Conservation (phyloP, 2,888 invertebrate species). For the Phytoseiulus persimilis region DNA sequence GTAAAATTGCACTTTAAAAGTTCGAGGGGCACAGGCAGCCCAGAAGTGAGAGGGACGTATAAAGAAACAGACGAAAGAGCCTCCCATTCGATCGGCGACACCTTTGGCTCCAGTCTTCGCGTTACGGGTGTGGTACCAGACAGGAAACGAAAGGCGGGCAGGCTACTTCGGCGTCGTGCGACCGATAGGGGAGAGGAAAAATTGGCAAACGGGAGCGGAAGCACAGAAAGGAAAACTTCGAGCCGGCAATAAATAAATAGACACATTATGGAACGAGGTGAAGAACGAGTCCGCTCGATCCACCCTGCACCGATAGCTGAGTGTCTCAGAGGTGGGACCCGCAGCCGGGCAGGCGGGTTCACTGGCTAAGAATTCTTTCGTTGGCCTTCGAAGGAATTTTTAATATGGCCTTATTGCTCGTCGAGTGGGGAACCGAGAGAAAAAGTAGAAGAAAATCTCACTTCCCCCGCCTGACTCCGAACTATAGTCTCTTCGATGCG, state of each 20-base stretch:
- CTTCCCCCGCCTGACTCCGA: neutral
- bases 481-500: neutral
- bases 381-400: neutral
- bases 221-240: neutral
- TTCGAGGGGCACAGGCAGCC: too few species aligned
- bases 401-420: neutral
- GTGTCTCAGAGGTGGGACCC: neutral
- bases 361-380: neutral
- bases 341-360: neutral
- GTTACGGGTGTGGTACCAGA: too few species aligned
- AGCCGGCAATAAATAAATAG: neutral
- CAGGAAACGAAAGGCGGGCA: too few species aligned
- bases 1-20: too few species aligned
- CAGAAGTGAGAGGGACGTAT: too few species aligned
- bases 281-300: neutral
- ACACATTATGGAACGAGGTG: neutral
- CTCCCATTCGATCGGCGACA: too few species aligned
- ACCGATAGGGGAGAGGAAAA: neutral
- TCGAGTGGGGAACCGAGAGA: neutral
- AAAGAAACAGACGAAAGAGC: too few species aligned
- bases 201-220: neutral
- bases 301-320: neutral
- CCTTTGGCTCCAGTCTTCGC: too few species aligned
- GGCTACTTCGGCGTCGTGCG: too few species aligned
- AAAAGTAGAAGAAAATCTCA: neutral